phyloP scores from a whole-genome alignment of 2,888 invertebrate genomes.

The Nephrocerus scutellatus region DNA sequence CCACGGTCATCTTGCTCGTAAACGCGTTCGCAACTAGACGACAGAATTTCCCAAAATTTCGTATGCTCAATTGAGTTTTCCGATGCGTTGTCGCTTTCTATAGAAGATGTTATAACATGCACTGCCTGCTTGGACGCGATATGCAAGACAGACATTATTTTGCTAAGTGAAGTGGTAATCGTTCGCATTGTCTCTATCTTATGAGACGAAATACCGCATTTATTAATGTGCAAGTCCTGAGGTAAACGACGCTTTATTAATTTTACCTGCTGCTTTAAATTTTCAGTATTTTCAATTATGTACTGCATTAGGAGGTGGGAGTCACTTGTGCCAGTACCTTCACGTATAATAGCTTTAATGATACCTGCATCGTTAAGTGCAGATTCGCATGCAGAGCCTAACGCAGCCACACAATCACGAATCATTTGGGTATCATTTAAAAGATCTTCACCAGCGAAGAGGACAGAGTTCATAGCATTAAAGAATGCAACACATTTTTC shows the following conservation, averaged over 20 bases:
- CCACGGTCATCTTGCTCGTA: slow-evolving; percentile 63
- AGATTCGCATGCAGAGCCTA: slow-evolving; percentile 64
- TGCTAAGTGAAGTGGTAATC: slow-evolving; percentile 55
- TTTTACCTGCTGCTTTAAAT: slow-evolving; percentile 76
- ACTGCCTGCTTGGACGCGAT: slow-evolving; percentile 57
- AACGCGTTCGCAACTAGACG: slow-evolving; percentile 45
- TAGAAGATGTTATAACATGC: slow-evolving; percentile 51
- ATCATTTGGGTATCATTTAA: slow-evolving; percentile 63
- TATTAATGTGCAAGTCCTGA: slow-evolving; percentile 49
- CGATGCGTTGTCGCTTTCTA: slow-evolving; percentile 52
- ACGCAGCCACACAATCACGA: slow-evolving; percentile 50
- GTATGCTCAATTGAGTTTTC: slow-evolving; percentile 55
- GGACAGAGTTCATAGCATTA: slow-evolving; percentile 76
- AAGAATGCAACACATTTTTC: slow-evolving; percentile 84
- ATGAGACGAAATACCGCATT: slow-evolving; percentile 43
- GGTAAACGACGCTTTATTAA: slow-evolving; percentile 67
- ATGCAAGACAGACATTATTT: slow-evolving; percentile 56
- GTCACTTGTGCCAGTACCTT: slow-evolving; percentile 58
- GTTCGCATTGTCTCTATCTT: slow-evolving; percentile 52
- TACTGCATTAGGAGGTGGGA: slow-evolving; percentile 69
- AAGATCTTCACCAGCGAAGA: slow-evolving; percentile 56
- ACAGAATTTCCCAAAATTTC: slow-evolving; percentile 67
- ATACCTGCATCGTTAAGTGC: slow-evolving; percentile 63
- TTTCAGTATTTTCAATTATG: slow-evolving; percentile 63
- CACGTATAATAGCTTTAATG: slow-evolving; percentile 54